Conservation (phyloP, 2,888 invertebrate genomes). For the Sphecodes monilicornis region DNA sequence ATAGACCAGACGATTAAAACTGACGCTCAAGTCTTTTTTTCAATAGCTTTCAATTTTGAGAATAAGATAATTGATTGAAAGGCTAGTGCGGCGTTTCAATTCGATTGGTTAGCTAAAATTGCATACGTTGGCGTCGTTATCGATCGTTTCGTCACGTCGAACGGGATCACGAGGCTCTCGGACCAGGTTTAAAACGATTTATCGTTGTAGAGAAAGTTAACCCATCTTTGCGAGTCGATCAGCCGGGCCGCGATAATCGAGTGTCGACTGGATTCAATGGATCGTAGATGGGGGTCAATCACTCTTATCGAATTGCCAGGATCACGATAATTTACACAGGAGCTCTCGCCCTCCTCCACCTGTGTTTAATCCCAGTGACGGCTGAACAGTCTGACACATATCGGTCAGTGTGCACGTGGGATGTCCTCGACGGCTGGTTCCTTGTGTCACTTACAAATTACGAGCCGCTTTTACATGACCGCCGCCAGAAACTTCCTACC, state of each 20-base stretch:
- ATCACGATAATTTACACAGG: constrained; percentile 57
- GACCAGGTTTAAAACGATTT: constrained; percentile 16
- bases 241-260: constrained; percentile 35
- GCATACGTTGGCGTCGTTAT: background rate
- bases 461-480: constrained; percentile 65
- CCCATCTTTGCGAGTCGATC: constrained; percentile 17
- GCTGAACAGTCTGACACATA: constrained; percentile 39
- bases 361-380: constrained; percentile 49
- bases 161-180: background rate
- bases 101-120: background rate
- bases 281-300: constrained; percentile 38
- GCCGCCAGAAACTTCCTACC: constrained; percentile 63
- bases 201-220: constrained; percentile 16
- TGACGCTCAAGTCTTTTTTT: background rate
- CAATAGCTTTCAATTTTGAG: background rate
- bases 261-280: constrained; percentile 38
- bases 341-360: background rate
- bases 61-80: background rate
- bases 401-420: constrained; percentile 30
- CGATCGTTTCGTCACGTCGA: background rate
- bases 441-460: constrained; percentile 68
- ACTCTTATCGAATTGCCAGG: constrained; percentile 51
- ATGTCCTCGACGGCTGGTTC: constrained; percentile 44
- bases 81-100: background rate
- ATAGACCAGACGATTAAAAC: background rate